A percentile compares a stretch with the other conserved stretches of the same genome.
These are phyloP conservation scores for Nipponia nippon DNA, from an alignment of 2,113 vertebrate species.

Conservation along the genomic window DNA sequence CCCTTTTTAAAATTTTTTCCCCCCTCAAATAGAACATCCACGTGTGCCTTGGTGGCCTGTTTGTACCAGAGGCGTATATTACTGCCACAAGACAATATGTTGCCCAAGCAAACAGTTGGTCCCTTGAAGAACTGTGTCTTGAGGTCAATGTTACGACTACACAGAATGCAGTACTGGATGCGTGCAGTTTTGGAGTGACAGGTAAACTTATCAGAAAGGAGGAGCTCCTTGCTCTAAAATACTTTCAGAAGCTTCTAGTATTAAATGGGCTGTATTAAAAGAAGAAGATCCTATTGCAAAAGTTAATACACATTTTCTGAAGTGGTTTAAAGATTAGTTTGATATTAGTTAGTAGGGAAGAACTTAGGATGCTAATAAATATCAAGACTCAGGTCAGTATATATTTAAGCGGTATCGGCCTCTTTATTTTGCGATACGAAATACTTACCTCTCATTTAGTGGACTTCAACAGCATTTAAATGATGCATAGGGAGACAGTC, in stretches of 20 bases:
- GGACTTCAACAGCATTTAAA: not conserved
- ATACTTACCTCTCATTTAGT: not conserved
- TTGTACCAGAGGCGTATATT: slow-evolving; percentile 97
- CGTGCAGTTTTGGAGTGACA: slow-evolving; percentile 97
- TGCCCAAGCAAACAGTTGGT: slow-evolving; percentile 98
- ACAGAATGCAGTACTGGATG: slow-evolving; percentile 85
- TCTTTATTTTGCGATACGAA: not conserved
- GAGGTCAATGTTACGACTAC: slow-evolving; percentile 92
- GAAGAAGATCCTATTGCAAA: not conserved
- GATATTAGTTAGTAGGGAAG: not conserved
- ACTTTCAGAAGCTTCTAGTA: not conserved
- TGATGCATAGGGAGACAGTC: not conserved
- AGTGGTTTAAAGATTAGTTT: not conserved
- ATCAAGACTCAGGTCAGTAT: not conserved
- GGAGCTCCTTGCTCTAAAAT: not conserved
- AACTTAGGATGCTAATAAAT: not conserved
- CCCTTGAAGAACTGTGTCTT: slow-evolving; percentile 93
- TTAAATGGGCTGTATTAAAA: not conserved
- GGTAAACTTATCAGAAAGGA: slow-evolving; percentile 68
- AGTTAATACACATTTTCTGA: not conserved
- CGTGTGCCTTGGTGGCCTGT: slow-evolving; percentile 91
- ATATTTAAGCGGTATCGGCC: not conserved
- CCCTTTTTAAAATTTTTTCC: fast-evolving
- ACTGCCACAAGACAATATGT: slow-evolving; percentile 96
- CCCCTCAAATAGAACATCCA: slow-evolving; percentile 85